Evolutionary conservation across 2,113 vertebrate species (phyloP), one percentile per base, ranked within the genome.

Genomic region (Clarias macrocephalus): DNA sequence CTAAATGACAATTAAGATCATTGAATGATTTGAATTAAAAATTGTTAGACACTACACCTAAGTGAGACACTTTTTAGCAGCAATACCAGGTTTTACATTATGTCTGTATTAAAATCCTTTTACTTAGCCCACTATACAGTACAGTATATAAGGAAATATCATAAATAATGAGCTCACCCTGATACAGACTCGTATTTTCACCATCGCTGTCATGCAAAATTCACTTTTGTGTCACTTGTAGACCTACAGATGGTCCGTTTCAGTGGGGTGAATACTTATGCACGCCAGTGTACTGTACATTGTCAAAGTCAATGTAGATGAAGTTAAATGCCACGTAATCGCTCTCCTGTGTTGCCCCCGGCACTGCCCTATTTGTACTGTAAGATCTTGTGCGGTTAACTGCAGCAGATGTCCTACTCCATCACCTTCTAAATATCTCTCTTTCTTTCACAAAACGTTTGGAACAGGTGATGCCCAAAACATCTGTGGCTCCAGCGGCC

Each of bases 391-490:
- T 79, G 56, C 0, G 5, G 56, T 62, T 62, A 62, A 81, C 10
- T 37, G 57, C 56, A 60, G 57, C 79, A 80, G 79, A 80, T 60
- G 57, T 60, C 18, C 75, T 28, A 28, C 42, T 59, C 10, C 10
- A 37, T 60, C 21, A 59, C 79, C 18, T 21, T 60, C 30, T 62
- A 33, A 59, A 62, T 63, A n/a, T n/a, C 2, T 60, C 54, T 76
- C 3, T 54, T 21, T 81, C n/a, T 48, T 30, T 72, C 65, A 25
- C 23, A 33, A 1, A 30, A 6, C 80, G 19, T 83, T 87, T 18
- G 79, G 57, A 42, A 5, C 89, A 97, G 96, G 96, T 97, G 91
- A 96, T 96, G 94, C 96, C 96, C 88, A 97, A 97, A 91, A 96
- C 95, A 86, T 95, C 96, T 92, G 96, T 97, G 82, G 96, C 96